Conservation (phyloP, 2,113 vertebrate species). For the Choloepus hoffmanni region DNA sequence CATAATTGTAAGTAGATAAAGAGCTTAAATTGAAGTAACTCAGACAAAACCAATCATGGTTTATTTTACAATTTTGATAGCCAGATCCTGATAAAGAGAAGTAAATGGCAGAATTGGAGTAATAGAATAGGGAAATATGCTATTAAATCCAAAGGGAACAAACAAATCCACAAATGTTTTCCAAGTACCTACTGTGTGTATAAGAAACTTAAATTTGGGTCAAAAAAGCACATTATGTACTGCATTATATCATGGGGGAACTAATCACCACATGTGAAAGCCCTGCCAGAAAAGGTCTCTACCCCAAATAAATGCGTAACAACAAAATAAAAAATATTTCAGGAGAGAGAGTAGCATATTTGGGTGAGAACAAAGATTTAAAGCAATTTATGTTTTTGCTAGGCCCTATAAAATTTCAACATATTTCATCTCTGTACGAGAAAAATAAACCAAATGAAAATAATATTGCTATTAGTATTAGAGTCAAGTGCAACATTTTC, state of each 20-base stretch:
- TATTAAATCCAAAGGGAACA: not conserved
- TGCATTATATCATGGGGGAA: not conserved
- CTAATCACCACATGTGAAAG: not conserved
- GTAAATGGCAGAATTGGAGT: not conserved
- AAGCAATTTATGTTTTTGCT: not conserved
- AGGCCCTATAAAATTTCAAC: not conserved
- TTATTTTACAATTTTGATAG: not conserved
- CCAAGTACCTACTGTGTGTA: not conserved
- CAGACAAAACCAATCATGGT: not conserved
- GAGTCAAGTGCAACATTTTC: not conserved
- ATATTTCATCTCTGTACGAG: not conserved
- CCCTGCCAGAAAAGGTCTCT: not conserved
- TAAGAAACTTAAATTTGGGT: not conserved
- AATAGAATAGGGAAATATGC: not conserved
- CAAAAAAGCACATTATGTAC: not conserved
- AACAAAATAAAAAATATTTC: not conserved
- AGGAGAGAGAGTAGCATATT: not conserved
- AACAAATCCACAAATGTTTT: not conserved
- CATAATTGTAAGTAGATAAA: not conserved
- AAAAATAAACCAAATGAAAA: not conserved
- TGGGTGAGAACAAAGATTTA: not conserved
- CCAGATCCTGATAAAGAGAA: not conserved
- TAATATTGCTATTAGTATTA: not conserved
- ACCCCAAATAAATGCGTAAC: not conserved
- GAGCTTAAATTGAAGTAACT: not conserved